Base-by-base conservation (phyloP, 2,113 vertebrate species). In the Ageneiosus marmoratus region DNA sequence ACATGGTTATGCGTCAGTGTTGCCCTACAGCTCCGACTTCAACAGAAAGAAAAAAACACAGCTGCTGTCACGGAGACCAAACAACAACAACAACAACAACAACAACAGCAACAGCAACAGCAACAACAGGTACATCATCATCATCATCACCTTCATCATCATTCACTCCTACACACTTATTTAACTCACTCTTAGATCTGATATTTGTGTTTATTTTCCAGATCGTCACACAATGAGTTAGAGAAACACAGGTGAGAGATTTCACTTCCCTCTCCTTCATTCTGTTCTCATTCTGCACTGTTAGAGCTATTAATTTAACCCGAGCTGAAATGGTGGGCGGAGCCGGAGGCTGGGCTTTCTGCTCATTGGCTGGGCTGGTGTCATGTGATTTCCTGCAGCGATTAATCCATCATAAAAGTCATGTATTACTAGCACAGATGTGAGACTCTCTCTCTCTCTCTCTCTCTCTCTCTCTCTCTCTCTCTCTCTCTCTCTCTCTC, bases 191-290 rank as follows among this genome's bases (percentile, higher is more conserved):
- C 7, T 18, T 18, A n/a, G 16, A 34, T 37, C 9, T 74, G 46
- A 74, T 16, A 9, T 51, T 58, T 89, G 69, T 88, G 62, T 89
- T 82, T 80, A 32, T 50, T 1, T 92, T 90, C 92, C 93, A 99
- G 97, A 94, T 99, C 97, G 67, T 98, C 97, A 83, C 97, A 99
- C 95, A 99, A 99, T 0, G 97, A 99, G 90, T 94, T 99, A 94
- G 97, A 99, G 94, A 98, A 98, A 93, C 97, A 98, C 95, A 98
- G 97, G 97, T 99, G 92, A 96, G 96, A 15, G 70, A 41, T 24
- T 3, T 15, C 50, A 3, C 18, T 37, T 53, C 16, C 24, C 22
- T 18, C 13, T 63, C 34, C 41, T 24, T 32, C 16, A 16, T 32
- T 62, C 27, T 62, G 4, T 62, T 63, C 13, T 16, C 32, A 3